phyloP scores from a whole-genome alignment of 1,140 invertebrate genomes.

The Asbolus verrucosus region DNA sequence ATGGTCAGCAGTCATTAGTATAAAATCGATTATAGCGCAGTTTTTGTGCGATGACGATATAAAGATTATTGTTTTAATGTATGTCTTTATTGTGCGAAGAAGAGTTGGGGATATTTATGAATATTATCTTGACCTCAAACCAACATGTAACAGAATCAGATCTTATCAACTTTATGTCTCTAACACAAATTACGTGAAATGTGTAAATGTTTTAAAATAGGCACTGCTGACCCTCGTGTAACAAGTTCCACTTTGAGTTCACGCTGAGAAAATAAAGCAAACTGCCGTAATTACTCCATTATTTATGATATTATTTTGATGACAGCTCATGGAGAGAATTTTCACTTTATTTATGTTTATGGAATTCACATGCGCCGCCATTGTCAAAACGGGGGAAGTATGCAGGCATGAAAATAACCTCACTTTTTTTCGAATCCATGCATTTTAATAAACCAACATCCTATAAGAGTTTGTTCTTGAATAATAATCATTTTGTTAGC shows the following conservation, averaged over 20 bases:
- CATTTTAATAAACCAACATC: too few relatives aligned
- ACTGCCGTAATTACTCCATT: constrained; percentile 20
- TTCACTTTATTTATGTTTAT: neutral
- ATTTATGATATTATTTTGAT: constrained; percentile 33
- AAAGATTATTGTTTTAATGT: constrained; percentile 26
- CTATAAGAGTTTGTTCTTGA: too few relatives aligned
- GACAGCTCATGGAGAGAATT: constrained; percentile 18
- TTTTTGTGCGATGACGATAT: neutral
- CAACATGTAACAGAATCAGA: constrained; percentile 27
- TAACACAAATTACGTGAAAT: constrained; percentile 39
- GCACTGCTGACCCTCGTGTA: constrained; percentile 28
- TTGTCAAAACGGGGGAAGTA: too few relatives aligned
- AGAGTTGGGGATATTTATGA: constrained; percentile 20
- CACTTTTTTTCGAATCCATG: too few relatives aligned
- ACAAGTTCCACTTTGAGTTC: constrained; percentile 24
- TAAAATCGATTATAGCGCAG: constrained; percentile 18
- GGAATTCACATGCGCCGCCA: too few relatives aligned
- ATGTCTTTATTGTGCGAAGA: constrained; percentile 24
- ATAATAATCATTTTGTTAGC: too few relatives aligned
- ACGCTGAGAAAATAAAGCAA: constrained; percentile 32
- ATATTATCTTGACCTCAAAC: constrained; percentile 36
- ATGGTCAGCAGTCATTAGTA: constrained; percentile 29
- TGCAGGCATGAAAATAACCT: too few relatives aligned
- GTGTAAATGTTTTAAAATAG: constrained; percentile 38
- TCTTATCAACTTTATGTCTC: constrained; percentile 36